Evolutionary conservation across 1,140 invertebrate species (phyloP).

Genomic region (Drosophila malerkotliana): DNA sequence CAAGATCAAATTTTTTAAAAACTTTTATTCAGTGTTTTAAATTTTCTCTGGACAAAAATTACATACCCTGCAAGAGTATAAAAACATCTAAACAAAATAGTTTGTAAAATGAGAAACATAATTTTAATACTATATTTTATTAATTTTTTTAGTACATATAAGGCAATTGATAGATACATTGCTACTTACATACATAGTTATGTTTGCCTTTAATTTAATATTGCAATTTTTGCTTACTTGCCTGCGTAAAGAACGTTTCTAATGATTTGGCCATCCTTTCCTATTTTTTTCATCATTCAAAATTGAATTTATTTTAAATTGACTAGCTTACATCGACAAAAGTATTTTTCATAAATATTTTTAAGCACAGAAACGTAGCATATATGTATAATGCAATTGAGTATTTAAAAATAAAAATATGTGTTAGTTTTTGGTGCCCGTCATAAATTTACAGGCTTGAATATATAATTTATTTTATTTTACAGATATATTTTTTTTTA

Average conservation of each 20-base stretch:
- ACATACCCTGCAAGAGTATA: no score
- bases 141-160: conserved; percentile 5
- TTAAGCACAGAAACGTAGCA: conserved; percentile 23
- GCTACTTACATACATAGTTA: conserved; percentile 11
- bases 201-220: conserved; percentile 42
- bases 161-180: conserved; percentile 18
- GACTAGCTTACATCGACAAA: conserved; percentile 41
- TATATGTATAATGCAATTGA: conserved; percentile 7
- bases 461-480: neutral
- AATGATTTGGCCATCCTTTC: conserved; percentile 17
- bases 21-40: no score
- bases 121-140: neutral
- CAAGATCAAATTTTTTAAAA: no score
- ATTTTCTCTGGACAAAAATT: no score
- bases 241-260: conserved; percentile 32
- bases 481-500: neutral
- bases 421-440: conserved; percentile 3
- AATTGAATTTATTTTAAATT: conserved; percentile 52
- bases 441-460: neutral
- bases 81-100: no score
- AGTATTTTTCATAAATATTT: conserved; percentile 12
- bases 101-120: no score
- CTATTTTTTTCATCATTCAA: conserved; percentile 15
- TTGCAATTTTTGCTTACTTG: conserved; percentile 52
- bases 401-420: conserved; percentile 14